Percentiles rank a stretch among this genome's conserved stretches.
phyloP scores from a whole-genome alignment of 1,140 invertebrate genomes.

The Brachionus paranguensis region DNA sequence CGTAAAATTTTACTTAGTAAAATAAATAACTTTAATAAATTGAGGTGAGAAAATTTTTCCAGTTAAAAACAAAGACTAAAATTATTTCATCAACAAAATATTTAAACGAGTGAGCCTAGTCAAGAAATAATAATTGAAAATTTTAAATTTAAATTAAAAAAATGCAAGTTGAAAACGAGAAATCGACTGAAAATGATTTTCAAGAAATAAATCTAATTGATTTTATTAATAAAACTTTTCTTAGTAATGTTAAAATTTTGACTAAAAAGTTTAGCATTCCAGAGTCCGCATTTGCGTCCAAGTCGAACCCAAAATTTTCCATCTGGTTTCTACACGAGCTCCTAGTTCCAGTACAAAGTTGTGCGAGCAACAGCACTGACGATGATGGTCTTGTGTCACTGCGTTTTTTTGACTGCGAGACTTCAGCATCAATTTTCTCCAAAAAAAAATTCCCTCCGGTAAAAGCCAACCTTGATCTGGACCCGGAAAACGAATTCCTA shows the following conservation, averaged over 20 bases:
- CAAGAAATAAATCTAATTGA: background rate
- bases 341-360: background rate
- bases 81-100: background rate
- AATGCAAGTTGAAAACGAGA: background rate
- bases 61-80: background rate
- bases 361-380: background rate
- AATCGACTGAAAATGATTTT: background rate
- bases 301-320: background rate
- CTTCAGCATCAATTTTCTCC: background rate
- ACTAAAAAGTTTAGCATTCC: background rate
- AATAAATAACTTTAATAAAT: no score
- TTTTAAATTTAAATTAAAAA: background rate
- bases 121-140: background rate
- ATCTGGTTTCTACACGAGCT: background rate
- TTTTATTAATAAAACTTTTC: constrained; percentile 1
- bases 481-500: background rate
- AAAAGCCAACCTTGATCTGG: background rate
- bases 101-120: background rate
- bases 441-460: background rate
- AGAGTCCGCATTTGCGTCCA: background rate
- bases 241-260: background rate
- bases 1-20: no score
- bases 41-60: no score
- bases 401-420: background rate
- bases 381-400: background rate